Base-by-base conservation (phyloP, 2,888 invertebrate species). In the Drosophila emarginata region DNA sequence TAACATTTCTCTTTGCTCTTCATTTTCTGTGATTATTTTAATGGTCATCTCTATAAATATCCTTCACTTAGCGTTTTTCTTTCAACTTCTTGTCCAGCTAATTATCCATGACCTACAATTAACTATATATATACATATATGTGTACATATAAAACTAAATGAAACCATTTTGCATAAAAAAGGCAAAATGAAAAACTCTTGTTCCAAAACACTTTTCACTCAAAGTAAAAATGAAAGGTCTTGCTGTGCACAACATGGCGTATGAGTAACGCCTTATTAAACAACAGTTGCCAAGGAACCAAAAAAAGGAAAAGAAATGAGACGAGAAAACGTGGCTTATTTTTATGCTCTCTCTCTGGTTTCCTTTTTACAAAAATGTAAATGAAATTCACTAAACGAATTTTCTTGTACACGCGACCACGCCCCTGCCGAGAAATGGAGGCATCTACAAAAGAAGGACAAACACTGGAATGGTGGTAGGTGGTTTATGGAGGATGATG, bases 351-450 rank as follows among this genome's bases (percentile, higher is more conserved):
- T 26, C 18, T 61, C n/a, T n/a, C n/a, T n/a, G n/a, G 39, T 57
- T 18, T 40, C 37, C 39, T 59, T 26, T 54, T 57, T 58, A 64
- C 60, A 60, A 61, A 66, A 62, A 75, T 72, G 75, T 72, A 70
- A 77, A 77, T 80, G 66, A 78, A 76, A 74, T 83, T 72, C 51
- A 58, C 78, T 82, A 88, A 84, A 88, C 81, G 83, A 87, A 87
- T 84, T 84, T 70, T 73, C 88, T 74, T 84, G 83, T 84, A 45
- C 66, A 61, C 76, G 51, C 61, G 58, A 64, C 72, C 83, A 77
- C 83, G 68, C 80, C 81, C 69, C 40, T 52, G 59, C 67, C 40
- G 67, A 11, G 69, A 59, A 61, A 61, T 7, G 58, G 61, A 61
- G 15, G 40, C 18, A 50, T 9, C n/a, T 51, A 18, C 2, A 15